A percentile compares a stretch with the other conserved stretches of the same genome.
Evolutionary conservation across 2,888 invertebrate species (phyloP).

Genomic region (Schizotus pectinicornis): DNA sequence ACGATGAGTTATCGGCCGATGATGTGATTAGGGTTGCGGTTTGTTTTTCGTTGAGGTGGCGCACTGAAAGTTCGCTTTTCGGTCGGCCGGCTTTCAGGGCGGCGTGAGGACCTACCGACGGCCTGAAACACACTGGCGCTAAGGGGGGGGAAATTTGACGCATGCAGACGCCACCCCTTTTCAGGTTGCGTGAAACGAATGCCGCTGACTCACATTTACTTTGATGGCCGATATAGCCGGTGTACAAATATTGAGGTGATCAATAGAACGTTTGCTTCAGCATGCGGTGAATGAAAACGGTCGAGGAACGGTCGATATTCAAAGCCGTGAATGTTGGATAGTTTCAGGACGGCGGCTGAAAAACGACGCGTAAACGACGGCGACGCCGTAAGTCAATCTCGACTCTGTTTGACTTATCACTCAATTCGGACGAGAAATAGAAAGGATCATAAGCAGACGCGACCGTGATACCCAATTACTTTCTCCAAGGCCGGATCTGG

Average conservation of each 20-base stretch:
- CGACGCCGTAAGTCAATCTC: too few relatives aligned
- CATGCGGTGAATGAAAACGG: slow-evolving; percentile 1
- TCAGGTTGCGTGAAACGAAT: slow-evolving; percentile 36
- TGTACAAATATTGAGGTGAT: slow-evolving; percentile 23
- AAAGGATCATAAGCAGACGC: too few relatives aligned
- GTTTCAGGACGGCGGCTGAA: too few relatives aligned
- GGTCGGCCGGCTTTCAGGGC: not conserved
- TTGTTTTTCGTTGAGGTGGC: slow-evolving; percentile 6
- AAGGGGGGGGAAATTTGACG: slow-evolving; percentile 30
- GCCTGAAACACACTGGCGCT: slow-evolving; percentile 19
- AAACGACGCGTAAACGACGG: too few relatives aligned
- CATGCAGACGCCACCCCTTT: slow-evolving; percentile 36
- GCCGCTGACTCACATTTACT: slow-evolving; percentile 33
- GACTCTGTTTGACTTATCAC: too few relatives aligned
- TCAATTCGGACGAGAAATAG: too few relatives aligned
- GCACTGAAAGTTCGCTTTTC: slow-evolving; percentile 1
- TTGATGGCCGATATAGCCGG: slow-evolving; percentile 28
- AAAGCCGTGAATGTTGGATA: too few relatives aligned
- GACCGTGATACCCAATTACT: too few relatives aligned
- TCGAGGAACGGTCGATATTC: not conserved
- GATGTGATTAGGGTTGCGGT: not conserved
- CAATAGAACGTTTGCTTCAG: slow-evolving; percentile 13
- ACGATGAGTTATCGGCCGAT: too few relatives aligned
- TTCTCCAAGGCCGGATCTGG: too few relatives aligned
- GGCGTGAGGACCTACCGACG: slow-evolving; percentile 10